Conservation (phyloP, 2,113 vertebrate species). For the Archocentrus centrarchus region DNA sequence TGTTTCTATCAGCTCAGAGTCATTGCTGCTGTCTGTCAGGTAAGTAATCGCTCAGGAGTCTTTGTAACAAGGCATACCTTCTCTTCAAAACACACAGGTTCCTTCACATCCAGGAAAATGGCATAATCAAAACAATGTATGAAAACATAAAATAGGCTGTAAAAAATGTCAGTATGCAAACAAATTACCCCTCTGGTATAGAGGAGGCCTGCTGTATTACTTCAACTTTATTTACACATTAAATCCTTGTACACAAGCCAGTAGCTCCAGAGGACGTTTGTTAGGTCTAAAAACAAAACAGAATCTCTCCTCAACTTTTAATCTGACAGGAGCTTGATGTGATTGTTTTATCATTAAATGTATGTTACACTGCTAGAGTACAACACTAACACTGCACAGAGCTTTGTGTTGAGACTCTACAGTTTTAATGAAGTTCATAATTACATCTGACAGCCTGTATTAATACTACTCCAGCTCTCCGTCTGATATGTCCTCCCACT, state of each 20-base stretch:
- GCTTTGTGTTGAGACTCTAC: conserved; percentile 4
- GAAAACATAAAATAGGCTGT: neutral
- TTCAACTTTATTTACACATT: neutral
- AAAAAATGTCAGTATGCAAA: conserved; percentile 11
- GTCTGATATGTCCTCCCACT: conserved; percentile 15
- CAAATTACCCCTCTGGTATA: neutral
- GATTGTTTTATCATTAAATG: neutral
- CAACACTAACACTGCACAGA: neutral
- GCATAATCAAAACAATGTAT: neutral
- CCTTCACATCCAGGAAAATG: neutral
- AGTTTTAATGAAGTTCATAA: conserved; percentile 48
- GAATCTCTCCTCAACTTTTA: neutral
- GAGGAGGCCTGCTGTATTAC: neutral
- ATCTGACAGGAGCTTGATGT: neutral
- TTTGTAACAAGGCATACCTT: neutral
- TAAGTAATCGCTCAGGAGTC: conserved; percentile 14
- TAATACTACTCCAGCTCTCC: conserved; percentile 28
- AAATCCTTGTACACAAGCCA: neutral
- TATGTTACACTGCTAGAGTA: neutral
- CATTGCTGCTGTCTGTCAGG: conserved; percentile 7
- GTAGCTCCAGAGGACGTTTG: neutral
- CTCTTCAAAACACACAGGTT: neutral
- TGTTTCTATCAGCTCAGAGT: conserved; percentile 24
- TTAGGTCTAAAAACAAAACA: neutral
- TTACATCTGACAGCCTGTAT: conserved; percentile 36